These are phyloP conservation scores for Lagodon rhomboides DNA, from an alignment of 2,797 vertebrate species.

Conservation along the genomic window DNA sequence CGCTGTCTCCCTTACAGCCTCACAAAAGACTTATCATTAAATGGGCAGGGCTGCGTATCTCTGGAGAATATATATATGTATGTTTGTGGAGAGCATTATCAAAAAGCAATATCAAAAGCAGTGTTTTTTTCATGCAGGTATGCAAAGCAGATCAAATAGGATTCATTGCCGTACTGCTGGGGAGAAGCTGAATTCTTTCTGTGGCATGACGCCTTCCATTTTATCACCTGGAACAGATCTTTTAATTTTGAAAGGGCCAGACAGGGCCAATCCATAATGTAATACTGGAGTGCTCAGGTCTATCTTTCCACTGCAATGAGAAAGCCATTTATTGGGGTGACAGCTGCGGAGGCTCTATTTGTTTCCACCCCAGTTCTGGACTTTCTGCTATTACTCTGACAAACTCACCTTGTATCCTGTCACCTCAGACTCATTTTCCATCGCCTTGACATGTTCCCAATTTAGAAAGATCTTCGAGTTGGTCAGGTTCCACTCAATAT, in stretches of 20 bases:
- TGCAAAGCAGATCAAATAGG: slow-evolving; percentile 50
- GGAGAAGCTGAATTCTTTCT: slow-evolving; percentile 33
- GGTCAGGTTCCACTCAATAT: slow-evolving; percentile 91
- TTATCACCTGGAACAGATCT: slow-evolving; percentile 78
- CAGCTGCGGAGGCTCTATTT: slow-evolving; percentile 70
- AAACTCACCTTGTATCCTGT: slow-evolving; percentile 92
- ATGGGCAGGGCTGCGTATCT: slow-evolving; percentile 37
- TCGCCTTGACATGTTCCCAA: slow-evolving; percentile 92
- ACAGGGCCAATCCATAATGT: slow-evolving; percentile 75
- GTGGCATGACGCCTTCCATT: slow-evolving; percentile 53
- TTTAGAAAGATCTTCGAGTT: slow-evolving; percentile 92
- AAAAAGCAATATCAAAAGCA: slow-evolving; percentile 41
- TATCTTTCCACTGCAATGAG: slow-evolving; percentile 68
- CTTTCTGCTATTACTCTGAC: slow-evolving; percentile 55
- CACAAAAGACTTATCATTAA: slow-evolving; percentile 51
- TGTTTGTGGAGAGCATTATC: slow-evolving; percentile 37
- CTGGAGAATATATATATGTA: slow-evolving; percentile 3
- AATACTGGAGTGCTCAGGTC: slow-evolving; percentile 65
- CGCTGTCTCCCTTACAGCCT: neutral
- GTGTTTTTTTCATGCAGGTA: slow-evolving; percentile 29
- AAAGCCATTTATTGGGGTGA: slow-evolving; percentile 72
- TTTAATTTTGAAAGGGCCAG: slow-evolving; percentile 81
- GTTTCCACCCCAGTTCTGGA: slow-evolving; percentile 55
- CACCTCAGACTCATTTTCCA: slow-evolving; percentile 93
- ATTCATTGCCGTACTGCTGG: slow-evolving; percentile 26